A percentile compares a stretch with the other conserved stretches of the same genome.
Conservation (phyloP, 2,888 invertebrate species). For the Ernsta delagoae region DNA sequence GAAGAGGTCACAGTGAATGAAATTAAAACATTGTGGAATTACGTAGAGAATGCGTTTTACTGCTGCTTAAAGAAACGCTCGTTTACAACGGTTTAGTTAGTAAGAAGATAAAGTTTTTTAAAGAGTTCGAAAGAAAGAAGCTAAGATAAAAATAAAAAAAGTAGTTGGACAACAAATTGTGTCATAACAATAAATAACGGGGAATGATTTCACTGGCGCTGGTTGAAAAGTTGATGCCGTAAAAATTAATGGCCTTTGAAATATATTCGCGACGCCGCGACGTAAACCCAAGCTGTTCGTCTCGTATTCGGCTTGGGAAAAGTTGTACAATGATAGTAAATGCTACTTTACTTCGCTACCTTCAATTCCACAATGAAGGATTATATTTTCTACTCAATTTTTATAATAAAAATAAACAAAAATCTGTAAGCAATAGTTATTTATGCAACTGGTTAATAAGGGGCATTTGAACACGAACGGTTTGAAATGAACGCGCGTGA, state of each 20-base stretch:
- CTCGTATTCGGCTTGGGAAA: not conserved
- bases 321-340: no score
- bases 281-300: slow-evolving; percentile 38
- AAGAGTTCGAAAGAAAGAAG: not conserved
- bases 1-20: slow-evolving; percentile 59
- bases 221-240: slow-evolving; percentile 66
- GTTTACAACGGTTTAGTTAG: no score
- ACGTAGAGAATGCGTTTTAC: slow-evolving; percentile 10
- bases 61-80: not conserved
- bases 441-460: no score
- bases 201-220: slow-evolving; percentile 59
- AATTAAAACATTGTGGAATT: slow-evolving; percentile 22
- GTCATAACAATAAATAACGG: slow-evolving; percentile 34
- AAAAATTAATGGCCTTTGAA: slow-evolving; percentile 65
- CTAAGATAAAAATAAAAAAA: not conserved
- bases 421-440: no score
- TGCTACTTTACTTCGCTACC: no score
- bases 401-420: no score
- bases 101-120: no score
- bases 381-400: no score
- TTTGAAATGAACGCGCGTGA: no score
- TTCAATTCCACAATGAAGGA: no score
- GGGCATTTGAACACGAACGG: no score
- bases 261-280: slow-evolving; percentile 52
- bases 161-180: not conserved